Base-by-base conservation (phyloP, 2,797 vertebrate genomes). In the Taeniopygia guttata region DNA sequence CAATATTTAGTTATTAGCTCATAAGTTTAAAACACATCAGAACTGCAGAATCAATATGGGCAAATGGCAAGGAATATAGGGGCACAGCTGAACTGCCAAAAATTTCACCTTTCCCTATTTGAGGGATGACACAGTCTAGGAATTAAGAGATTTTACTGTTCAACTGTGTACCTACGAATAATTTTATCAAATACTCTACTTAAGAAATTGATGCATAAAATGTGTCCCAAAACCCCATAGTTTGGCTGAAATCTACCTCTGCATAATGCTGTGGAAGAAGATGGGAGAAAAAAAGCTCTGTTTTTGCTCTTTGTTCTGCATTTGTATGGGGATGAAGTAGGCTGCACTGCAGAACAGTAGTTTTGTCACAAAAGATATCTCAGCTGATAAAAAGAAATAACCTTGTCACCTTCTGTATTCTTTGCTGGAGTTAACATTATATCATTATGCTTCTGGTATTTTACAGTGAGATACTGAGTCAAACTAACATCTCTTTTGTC, bases 401-500 rank as follows among this genome's bases (percentile, higher is more conserved):
- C 89, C 87, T 94, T 91, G 89, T 84, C 95, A 94, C 88, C 80
- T 94, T 97, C 89, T 95, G 59, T 93, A 85, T 95, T 89, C 87
- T 90, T 83, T 91, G 46, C 84, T 91, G 72, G 84, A 92, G 91
- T 95, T 94, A 92, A 75, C 51, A 69, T 92, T 89, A 76, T 75
- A 75, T 91, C 73, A 84, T 96, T 91, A 94, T 70, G 73, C 60
- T 94, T 84, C 76, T 95, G 64, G 75, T 84, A 81, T 78, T 91
- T 92, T 83, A 60, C 4, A 9, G 56, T 27, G 30, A 89, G 75
- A 91, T 70, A 60, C 7, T 8, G 36, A 93, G 67, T 81, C 84
- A 87, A 95, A 73, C 91, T 75, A 92, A 55, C 56, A 29, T 69
- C 94, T 86, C 79, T 94, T 96, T 90, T 89, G 75, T 95, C 79